A percentile compares a stretch with the other conserved stretches of the same genome.
phyloP scores from a whole-genome alignment of 2,888 invertebrate genomes.

The Ophioninae sp. region DNA sequence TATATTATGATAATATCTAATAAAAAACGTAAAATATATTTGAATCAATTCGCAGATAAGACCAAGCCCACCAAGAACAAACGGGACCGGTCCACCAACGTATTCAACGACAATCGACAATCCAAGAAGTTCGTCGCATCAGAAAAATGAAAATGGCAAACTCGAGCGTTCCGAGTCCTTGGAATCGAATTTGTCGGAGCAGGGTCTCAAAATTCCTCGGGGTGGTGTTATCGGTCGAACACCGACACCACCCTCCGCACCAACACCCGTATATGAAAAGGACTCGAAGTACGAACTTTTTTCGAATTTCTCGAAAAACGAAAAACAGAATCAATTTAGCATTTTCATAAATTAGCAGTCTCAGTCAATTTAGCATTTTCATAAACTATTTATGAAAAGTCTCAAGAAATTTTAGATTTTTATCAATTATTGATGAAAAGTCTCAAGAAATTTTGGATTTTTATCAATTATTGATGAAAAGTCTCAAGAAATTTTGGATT shows the following conservation, averaged over 20 bases:
- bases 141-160: slow-evolving; percentile 46
- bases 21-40: not conserved
- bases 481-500: too few species aligned
- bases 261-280: slow-evolving; percentile 75
- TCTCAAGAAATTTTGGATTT: too few species aligned
- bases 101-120: slow-evolving; percentile 36
- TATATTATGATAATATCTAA: not conserved
- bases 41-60: slow-evolving; percentile 63
- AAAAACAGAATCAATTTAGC: not conserved
- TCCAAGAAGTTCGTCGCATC: slow-evolving; percentile 10
- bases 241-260: slow-evolving; percentile 74
- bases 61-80: slow-evolving; percentile 58
- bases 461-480: too few species aligned
- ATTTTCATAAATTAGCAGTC: too few species aligned
- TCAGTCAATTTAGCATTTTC: too few species aligned
- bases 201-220: slow-evolving; percentile 70
- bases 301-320: not conserved
- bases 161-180: slow-evolving; percentile 59
- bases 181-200: slow-evolving; percentile 60
- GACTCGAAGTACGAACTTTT: slow-evolving; percentile 68
- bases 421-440: too few species aligned
- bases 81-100: slow-evolving; percentile 60
- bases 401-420: too few species aligned
- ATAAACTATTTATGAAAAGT: too few species aligned
- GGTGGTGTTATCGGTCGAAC: slow-evolving; percentile 77